These are phyloP conservation scores for Xylota sylvarum DNA, from an alignment of 2,888 invertebrate species.

Conservation along the genomic window DNA sequence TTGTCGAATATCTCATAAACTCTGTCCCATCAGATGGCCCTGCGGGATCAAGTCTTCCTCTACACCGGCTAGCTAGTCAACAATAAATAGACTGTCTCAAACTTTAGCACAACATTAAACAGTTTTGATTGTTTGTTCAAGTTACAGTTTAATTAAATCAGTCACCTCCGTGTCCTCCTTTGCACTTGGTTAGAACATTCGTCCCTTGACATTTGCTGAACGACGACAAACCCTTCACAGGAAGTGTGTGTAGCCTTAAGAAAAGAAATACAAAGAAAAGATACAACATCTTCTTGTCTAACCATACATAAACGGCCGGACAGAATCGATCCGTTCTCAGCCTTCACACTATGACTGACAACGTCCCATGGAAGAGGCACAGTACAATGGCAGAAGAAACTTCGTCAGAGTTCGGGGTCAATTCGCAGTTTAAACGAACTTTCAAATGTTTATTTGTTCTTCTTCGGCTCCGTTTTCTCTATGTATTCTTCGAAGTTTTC, in stretches of 20 bases:
- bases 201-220: slow-evolving; percentile 33
- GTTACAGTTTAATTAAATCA: slow-evolving; percentile 76
- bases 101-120: slow-evolving; percentile 71
- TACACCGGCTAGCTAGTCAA: not conserved
- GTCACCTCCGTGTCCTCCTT: slow-evolving; percentile 8
- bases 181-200: slow-evolving; percentile 37
- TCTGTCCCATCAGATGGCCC: slow-evolving; percentile 24
- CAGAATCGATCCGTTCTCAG: slow-evolving; percentile 46
- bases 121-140: slow-evolving; percentile 73
- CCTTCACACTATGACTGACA: slow-evolving; percentile 1
- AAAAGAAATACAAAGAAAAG: slow-evolving; percentile 21
- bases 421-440: slow-evolving; percentile 60
- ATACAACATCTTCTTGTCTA: not conserved
- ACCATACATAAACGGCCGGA: slow-evolving; percentile 6
- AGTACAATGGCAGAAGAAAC: slow-evolving; percentile 25
- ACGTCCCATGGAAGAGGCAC: not conserved
- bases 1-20: slow-evolving; percentile 41
- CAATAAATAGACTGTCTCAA: slow-evolving; percentile 44
- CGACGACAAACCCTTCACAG: slow-evolving; percentile 34
- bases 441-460: slow-evolving; percentile 65
- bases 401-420: slow-evolving; percentile 55
- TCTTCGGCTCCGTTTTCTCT: slow-evolving; percentile 12
- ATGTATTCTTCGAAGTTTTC: not conserved
- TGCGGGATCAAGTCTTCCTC: not conserved
- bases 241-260: slow-evolving; percentile 35